Percentiles rank a stretch among this genome's conserved stretches.
Evolutionary conservation across 2,113 vertebrate species (phyloP).

Genomic region (Periophthalmus modestus): DNA sequence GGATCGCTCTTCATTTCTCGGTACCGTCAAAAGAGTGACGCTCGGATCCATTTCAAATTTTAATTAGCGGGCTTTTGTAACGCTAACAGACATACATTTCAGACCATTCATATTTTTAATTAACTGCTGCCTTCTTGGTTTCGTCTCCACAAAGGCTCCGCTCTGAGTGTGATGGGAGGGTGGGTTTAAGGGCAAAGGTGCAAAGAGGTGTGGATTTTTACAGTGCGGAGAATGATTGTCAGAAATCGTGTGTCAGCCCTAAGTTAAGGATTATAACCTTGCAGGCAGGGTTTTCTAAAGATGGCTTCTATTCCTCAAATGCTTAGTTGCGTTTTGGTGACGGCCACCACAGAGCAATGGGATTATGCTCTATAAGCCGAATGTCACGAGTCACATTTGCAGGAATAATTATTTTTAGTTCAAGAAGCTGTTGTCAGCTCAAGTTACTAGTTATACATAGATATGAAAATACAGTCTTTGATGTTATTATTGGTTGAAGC

Average conservation of each 20-base stretch:
- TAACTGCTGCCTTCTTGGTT: constrained; percentile 74
- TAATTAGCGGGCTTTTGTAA: constrained; percentile 77
- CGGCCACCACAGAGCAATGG: constrained; percentile 30
- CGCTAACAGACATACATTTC: constrained; percentile 71
- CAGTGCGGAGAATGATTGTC: constrained; percentile 31
- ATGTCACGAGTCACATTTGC: constrained; percentile 44
- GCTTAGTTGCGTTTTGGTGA: constrained; percentile 45
- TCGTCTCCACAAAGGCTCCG: constrained; percentile 71
- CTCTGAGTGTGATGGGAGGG: constrained; percentile 30
- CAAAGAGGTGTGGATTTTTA: constrained; percentile 40
- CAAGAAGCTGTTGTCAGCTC: not conserved
- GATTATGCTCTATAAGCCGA: constrained; percentile 58
- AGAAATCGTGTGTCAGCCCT: constrained; percentile 21
- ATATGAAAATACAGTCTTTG: not conserved
- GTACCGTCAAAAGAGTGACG: constrained; percentile 53
- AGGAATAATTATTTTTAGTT: constrained; percentile 33
- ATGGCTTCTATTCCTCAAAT: constrained; percentile 34
- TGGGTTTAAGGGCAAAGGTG: constrained; percentile 40
- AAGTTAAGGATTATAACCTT: constrained; percentile 20
- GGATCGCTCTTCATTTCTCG: constrained; percentile 56
- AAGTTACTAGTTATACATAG: not conserved
- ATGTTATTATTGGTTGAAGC: not conserved
- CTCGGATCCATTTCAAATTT: constrained; percentile 75
- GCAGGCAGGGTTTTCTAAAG: constrained; percentile 16
- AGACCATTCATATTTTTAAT: constrained; percentile 77